Evolutionary conservation across 1,140 invertebrate species (phyloP).

Genomic region (Procambarus virginalis): DNA sequence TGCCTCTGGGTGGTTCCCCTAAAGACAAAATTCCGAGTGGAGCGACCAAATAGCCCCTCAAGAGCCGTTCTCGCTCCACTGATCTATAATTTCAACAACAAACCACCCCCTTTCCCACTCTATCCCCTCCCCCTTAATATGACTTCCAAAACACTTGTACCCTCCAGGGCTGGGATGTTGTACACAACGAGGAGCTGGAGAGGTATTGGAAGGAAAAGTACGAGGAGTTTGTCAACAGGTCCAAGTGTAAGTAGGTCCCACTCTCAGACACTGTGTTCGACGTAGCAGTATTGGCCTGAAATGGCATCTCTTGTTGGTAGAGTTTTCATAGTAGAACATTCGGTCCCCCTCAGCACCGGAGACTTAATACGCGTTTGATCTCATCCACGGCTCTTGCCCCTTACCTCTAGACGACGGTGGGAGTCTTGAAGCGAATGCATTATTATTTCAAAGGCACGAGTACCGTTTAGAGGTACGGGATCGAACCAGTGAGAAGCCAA

Average conservation of each 20-base stretch:
- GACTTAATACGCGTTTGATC: neutral
- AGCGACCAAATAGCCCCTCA: neutral
- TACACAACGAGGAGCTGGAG: constrained; percentile 87
- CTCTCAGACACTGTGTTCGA: constrained; percentile 11
- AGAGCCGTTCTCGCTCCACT: neutral
- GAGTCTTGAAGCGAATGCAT: neutral
- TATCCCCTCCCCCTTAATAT: constrained; percentile 6
- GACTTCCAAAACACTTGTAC: constrained; percentile 73
- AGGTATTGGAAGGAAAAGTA: constrained; percentile 90
- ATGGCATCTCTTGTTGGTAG: neutral
- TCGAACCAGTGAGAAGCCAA: neutral
- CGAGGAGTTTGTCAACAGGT: constrained; percentile 89
- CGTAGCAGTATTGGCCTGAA: neutral
- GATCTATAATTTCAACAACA: neutral
- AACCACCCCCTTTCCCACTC: neutral
- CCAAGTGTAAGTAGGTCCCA: constrained; percentile 73
- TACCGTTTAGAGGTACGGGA: neutral
- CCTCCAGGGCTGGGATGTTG: constrained; percentile 86
- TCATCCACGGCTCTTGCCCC: neutral
- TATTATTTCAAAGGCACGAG: neutral
- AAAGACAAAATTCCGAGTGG: neutral
- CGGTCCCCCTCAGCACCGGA: neutral
- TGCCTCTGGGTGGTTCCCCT: neutral
- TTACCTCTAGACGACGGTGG: neutral
- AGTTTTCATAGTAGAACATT: neutral